Evolutionary conservation across 92 coral and sea anemone genomes (phyloP).

Genomic region (Palythoa grandiflora): DNA sequence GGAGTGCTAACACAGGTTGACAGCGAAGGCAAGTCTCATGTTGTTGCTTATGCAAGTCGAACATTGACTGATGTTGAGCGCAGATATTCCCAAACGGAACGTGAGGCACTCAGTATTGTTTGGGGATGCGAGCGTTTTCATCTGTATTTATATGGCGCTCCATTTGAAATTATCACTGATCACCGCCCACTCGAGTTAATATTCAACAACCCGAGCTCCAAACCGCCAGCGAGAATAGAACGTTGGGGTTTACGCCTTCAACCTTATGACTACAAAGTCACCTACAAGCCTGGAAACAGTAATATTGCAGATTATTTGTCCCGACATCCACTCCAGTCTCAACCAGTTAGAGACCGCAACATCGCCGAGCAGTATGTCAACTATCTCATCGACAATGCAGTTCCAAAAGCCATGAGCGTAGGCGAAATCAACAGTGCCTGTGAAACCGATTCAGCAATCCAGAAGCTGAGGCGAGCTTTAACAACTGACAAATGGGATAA

Average conservation of each 20-base stretch:
- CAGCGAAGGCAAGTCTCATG: conserved; percentile 33
- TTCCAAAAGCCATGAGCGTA: conserved; percentile 53
- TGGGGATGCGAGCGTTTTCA: conserved; percentile 58
- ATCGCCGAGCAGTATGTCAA: conserved; percentile 51
- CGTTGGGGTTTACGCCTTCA: conserved; percentile 27
- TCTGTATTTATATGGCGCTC: conserved; percentile 45
- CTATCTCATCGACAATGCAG: conserved; percentile 43
- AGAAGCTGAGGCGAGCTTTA: not conserved
- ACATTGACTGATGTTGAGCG: conserved; percentile 54
- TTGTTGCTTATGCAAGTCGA: conserved; percentile 60
- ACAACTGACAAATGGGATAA: conserved; percentile 3
- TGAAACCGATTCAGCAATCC: too few species aligned
- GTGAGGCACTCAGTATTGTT: conserved; percentile 52
- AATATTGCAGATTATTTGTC: conserved; percentile 53
- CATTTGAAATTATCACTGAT: conserved; percentile 43
- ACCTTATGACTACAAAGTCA: conserved; percentile 2
- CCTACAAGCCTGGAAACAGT: not conserved
- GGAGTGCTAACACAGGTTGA: conserved; percentile 47
- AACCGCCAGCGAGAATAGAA: conserved; percentile 11
- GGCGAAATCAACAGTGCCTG: conserved; percentile 34
- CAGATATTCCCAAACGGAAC: conserved; percentile 60
- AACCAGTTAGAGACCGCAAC: conserved; percentile 36
- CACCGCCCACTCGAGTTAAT: conserved; percentile 21
- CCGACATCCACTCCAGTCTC: conserved; percentile 34
- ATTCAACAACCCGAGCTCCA: conserved; percentile 23